Evolutionary conservation across 2,113 vertebrate genomes (phyloP), one percentile per base, ranked within the genome.

Genomic region (Chelonoidis abingdonii): DNA sequence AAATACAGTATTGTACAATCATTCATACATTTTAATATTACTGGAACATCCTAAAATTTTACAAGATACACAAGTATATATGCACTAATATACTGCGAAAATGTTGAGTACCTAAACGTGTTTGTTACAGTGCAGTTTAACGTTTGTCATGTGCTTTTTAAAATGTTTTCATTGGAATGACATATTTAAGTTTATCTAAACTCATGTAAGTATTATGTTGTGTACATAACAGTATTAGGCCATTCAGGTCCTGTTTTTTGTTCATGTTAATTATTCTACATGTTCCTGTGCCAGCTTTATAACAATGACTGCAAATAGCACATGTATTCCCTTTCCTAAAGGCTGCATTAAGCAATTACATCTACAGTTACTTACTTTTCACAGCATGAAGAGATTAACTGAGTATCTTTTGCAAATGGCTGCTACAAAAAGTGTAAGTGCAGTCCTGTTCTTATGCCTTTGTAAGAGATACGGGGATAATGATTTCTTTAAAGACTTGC

Each of bases 211-310:
- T 98, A 98, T 98, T 99, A 97, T 98, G 96, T 98, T 98, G 96
- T 98, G 98, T 98, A 98, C 97, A 98, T 98, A 98, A 98, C 98
- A 98, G 98, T 99, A 98, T 99, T 99, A 98, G 97, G 97, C 97
- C 95, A 86, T 85, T 90, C 97, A 97, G 92, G 98, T 98, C 92
- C 83, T 87, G 72, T 41, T 31, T 96, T 96, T 95, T 96, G 91
- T 96, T 97, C 89, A 69, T 92, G 92, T 97, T 97, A 87, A 88
- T 94, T 97, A 87, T 92, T 97, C 65, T 56, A 49, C 84, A 57
- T 88, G 91, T 95, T 89, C 65, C 80, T 82, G 56, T 92, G 87
- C 84, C 56, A 54, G 86, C 92, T 87, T 89, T 96, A 12, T 92
- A 86, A 87, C 88, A 79, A 57, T 81, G 41, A 93, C 93, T 96